Evolutionary conservation across 2,888 invertebrate species (phyloP).

Genomic region (Anorthoa munda): DNA sequence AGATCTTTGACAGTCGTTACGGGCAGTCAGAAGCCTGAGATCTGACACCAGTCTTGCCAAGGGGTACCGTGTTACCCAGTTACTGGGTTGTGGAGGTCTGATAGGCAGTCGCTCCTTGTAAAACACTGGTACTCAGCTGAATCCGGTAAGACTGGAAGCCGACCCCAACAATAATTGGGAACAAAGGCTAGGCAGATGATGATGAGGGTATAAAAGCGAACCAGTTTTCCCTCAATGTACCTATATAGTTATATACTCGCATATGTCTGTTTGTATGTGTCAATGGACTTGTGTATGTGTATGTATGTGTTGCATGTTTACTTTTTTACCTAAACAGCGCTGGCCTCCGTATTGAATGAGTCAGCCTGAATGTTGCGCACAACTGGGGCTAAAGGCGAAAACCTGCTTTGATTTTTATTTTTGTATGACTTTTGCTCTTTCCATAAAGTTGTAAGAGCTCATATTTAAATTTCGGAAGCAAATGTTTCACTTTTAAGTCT

Average conservation of each 20-base stretch:
- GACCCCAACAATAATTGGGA: too few species aligned
- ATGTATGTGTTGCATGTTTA: conserved; percentile 43
- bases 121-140: too few species aligned
- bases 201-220: conserved; percentile 25
- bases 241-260: conserved; percentile 9
- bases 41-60: too few species aligned
- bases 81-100: too few species aligned
- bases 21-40: too few species aligned
- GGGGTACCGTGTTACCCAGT: too few species aligned
- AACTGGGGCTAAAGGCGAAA: conserved; percentile 31
- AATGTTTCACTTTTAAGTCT: background rate
- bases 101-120: too few species aligned
- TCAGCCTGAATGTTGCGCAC: conserved; percentile 44
- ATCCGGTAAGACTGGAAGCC: too few species aligned
- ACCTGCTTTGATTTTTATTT: conserved; percentile 19
- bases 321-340: conserved; percentile 64
- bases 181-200: too few species aligned
- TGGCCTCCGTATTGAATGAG: conserved; percentile 54
- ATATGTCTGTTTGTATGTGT: conserved; percentile 31
- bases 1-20: too few species aligned
- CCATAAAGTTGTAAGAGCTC: background rate
- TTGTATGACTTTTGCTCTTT: background rate
- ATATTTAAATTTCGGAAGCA: background rate
- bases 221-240: conserved; percentile 45
- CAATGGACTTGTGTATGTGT: conserved; percentile 37